These are phyloP conservation scores for Merluccius polli DNA, from an alignment of 2,797 vertebrate genomes.

Conservation along the genomic window DNA sequence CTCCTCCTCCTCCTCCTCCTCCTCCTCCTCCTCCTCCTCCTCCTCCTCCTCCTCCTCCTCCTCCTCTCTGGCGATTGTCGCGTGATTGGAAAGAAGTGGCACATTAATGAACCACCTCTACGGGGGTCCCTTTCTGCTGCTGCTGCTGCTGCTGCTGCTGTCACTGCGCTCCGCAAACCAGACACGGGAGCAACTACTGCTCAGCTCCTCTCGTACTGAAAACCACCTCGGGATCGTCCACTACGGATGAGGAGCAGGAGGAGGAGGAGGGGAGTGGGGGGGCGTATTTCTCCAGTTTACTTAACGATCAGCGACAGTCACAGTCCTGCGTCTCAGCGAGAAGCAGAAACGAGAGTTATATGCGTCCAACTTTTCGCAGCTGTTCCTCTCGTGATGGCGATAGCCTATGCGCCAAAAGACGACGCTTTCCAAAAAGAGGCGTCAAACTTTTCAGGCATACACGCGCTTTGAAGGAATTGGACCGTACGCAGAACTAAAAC, in stretches of 20 bases:
- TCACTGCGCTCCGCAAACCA: slow-evolving; percentile 86
- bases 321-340: neutral
- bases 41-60: slow-evolving; percentile 53
- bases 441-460: slow-evolving; percentile 3
- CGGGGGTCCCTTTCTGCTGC: slow-evolving; percentile 88
- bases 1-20: slow-evolving; percentile 41
- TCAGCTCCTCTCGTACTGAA: slow-evolving; percentile 61
- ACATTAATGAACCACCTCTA: slow-evolving; percentile 94
- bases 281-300: slow-evolving; percentile 3
- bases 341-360: neutral
- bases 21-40: neutral
- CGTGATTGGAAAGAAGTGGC: slow-evolving; percentile 92
- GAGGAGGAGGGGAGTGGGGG: neutral
- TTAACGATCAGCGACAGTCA: neutral
- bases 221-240: neutral
- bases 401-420: neutral
- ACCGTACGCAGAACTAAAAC: neutral
- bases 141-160: slow-evolving; percentile 88
- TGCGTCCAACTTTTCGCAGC: slow-evolving; percentile 13
- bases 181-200: slow-evolving; percentile 85
- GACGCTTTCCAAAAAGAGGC: slow-evolving; percentile 22
- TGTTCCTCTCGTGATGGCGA: neutral
- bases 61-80: slow-evolving; percentile 86
- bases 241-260: slow-evolving; percentile 8
- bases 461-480: slow-evolving; percentile 16